Percentiles rank a stretch among this genome's conserved stretches.
Evolutionary conservation across 2,888 invertebrate genomes (phyloP).

Genomic region (Leucoptera coffeella): DNA sequence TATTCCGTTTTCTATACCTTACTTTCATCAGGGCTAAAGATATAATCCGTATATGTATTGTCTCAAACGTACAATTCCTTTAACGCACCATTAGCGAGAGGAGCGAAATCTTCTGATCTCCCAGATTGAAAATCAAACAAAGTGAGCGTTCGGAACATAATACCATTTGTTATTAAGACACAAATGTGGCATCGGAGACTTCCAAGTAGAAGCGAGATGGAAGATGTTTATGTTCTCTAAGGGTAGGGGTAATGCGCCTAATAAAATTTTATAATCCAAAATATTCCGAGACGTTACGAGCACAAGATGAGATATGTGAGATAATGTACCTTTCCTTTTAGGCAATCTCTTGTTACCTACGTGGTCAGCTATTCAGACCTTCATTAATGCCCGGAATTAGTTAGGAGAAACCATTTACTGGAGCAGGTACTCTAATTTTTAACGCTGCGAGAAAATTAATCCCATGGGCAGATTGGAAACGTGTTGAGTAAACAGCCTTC

Average conservation of each 20-base stretch:
- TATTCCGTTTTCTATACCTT: too few relatives aligned
- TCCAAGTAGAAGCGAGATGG: slow-evolving; percentile 28
- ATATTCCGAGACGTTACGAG: slow-evolving; percentile 44
- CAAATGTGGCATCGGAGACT: slow-evolving; percentile 42
- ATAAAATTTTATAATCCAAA: slow-evolving; percentile 50
- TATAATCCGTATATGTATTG: slow-evolving; percentile 17
- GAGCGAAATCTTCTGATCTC: slow-evolving; percentile 31
- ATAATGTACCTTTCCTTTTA: too few relatives aligned
- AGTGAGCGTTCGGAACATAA: slow-evolving; percentile 31
- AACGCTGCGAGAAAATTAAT: slow-evolving; percentile 27
- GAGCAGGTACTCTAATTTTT: slow-evolving; percentile 8
- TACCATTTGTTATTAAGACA: slow-evolving; percentile 43
- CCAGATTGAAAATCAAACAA: slow-evolving; percentile 44
- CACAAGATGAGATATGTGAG: slow-evolving; percentile 42
- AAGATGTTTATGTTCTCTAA: slow-evolving; percentile 38
- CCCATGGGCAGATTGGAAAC: slow-evolving; percentile 16
- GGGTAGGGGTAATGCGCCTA: slow-evolving; percentile 38
- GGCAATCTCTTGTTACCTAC: too few relatives aligned
- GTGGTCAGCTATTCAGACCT: neutral
- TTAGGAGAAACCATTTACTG: too few relatives aligned
- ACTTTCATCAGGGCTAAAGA: too few relatives aligned
- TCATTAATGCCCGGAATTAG: too few relatives aligned
- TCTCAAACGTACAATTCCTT: slow-evolving; percentile 23
- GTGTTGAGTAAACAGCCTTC: slow-evolving; percentile 28
- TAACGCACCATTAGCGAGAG: slow-evolving; percentile 25